Percentiles rank a stretch among this genome's conserved stretches.
Evolutionary conservation across 2,888 invertebrate genomes (phyloP).

Genomic region (Drosophila demipolita): DNA sequence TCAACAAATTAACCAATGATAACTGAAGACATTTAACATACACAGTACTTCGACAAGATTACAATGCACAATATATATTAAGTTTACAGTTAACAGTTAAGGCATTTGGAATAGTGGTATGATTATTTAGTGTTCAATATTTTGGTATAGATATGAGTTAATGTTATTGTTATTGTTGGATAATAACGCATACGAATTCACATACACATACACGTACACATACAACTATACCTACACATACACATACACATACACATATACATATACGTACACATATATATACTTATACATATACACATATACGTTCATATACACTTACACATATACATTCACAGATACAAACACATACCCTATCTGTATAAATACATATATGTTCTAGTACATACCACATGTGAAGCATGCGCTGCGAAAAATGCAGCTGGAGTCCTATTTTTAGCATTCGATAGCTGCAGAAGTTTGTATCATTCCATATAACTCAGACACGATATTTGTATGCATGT

Average conservation of each 20-base stretch:
- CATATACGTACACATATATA: background rate
- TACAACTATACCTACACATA: conserved; percentile 7
- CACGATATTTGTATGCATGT: conserved; percentile 2
- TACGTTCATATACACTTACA: background rate
- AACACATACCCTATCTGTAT: background rate
- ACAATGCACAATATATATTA: conserved; percentile 49
- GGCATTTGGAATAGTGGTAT: conserved; percentile 41
- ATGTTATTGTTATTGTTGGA: conserved; percentile 18
- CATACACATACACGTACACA: background rate
- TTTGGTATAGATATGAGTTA: conserved; percentile 45
- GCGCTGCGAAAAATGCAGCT: conserved; percentile 19
- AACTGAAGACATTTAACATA: conserved; percentile 21
- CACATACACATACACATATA: conserved; percentile 12
- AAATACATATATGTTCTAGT: conserved; percentile 16
- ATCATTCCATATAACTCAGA: conserved; percentile 3
- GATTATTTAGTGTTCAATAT: conserved; percentile 31
- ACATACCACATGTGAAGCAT: conserved; percentile 42
- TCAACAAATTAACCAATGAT: conserved; percentile 30
- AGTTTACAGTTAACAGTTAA: conserved; percentile 42
- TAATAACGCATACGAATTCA: conserved; percentile 36
- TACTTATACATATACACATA: background rate
- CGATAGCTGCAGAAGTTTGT: background rate
- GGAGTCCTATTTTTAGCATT: conserved; percentile 7
- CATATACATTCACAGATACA: too few species aligned
- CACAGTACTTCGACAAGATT: conserved; percentile 16